Percentiles rank a stretch among this genome's conserved stretches.
Conservation (phyloP, 2,113 vertebrate species). For the Brachirus orientalis region DNA sequence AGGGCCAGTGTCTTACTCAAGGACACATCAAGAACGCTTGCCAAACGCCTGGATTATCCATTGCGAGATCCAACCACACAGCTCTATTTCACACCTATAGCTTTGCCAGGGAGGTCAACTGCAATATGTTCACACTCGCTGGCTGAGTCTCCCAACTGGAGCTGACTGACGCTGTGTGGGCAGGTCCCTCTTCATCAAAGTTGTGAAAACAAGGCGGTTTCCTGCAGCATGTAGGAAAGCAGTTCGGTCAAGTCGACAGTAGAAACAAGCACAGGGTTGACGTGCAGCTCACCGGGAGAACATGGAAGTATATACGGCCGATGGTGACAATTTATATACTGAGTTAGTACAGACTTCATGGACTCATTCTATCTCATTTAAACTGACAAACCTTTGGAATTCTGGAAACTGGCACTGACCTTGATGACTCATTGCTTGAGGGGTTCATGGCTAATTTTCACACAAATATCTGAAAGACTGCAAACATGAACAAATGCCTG, state of each 20-base stretch:
- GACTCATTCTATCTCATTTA: too few species aligned
- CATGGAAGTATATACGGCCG: too few species aligned
- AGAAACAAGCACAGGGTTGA: background rate
- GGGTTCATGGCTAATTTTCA: too few species aligned
- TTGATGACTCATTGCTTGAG: too few species aligned
- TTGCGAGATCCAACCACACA: slow-evolving; percentile 16
- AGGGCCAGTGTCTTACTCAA: background rate
- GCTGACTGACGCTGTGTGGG: background rate
- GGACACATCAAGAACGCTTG: slow-evolving; percentile 1
- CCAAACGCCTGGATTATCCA: slow-evolving; percentile 11
- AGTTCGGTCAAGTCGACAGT: slow-evolving; percentile 3
- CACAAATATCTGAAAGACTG: too few species aligned
- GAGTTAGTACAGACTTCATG: too few species aligned
- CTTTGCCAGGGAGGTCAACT: slow-evolving; percentile 38
- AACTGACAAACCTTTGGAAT: too few species aligned
- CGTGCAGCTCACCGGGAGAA: slow-evolving; percentile 13
- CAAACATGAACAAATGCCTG: too few species aligned
- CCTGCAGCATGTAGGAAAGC: slow-evolving; percentile 12
- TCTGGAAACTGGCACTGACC: too few species aligned
- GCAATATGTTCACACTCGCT: slow-evolving; percentile 52
- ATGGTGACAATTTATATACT: too few species aligned
- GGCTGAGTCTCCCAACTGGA: slow-evolving; percentile 44
- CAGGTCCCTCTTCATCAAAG: slow-evolving; percentile 29
- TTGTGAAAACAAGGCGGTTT: slow-evolving; percentile 41
- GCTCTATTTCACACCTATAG: slow-evolving; percentile 8